These are phyloP conservation scores for Aurelia aurita DNA, from an alignment of 30 jellyfish, hydroid and myxozoan genomes.

Conservation along the genomic window DNA sequence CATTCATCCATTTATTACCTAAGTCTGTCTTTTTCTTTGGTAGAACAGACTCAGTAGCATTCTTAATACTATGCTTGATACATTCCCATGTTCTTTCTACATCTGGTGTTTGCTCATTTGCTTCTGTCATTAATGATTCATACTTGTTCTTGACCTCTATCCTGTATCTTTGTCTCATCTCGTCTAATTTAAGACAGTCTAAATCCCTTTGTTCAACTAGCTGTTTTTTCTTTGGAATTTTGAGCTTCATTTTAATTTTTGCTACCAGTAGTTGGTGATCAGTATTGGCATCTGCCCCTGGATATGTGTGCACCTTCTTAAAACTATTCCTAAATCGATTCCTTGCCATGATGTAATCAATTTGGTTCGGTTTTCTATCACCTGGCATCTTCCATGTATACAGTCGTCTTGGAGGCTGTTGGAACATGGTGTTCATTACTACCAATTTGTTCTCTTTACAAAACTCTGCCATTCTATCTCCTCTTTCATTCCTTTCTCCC, in stretches of 20 bases:
- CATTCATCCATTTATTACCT: background rate
- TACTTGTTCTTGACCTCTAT: no score
- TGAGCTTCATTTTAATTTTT: background rate
- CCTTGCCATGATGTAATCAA: slow-evolving; percentile 1
- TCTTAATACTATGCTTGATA: background rate
- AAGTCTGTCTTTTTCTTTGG: background rate
- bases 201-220: background rate
- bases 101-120: no score
- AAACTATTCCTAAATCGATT: slow-evolving; percentile 2
- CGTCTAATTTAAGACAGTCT: background rate
- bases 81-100: no score
- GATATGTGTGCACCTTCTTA: background rate
- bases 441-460: slow-evolving; percentile 5
- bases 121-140: no score
- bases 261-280: slow-evolving; percentile 2
- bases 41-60: background rate
- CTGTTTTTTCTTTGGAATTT: background rate
- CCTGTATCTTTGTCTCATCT: background rate
- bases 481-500: slow-evolving; percentile 22
- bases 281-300: slow-evolving; percentile 7
- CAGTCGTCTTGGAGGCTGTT: background rate
- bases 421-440: background rate
- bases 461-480: background rate
- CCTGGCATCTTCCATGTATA: slow-evolving; percentile 26
- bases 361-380: background rate